Percentiles rank a stretch among this genome's conserved stretches.
These are phyloP conservation scores for Seriola rivoliana DNA, from an alignment of 2,113 vertebrate genomes.

Conservation along the genomic window DNA sequence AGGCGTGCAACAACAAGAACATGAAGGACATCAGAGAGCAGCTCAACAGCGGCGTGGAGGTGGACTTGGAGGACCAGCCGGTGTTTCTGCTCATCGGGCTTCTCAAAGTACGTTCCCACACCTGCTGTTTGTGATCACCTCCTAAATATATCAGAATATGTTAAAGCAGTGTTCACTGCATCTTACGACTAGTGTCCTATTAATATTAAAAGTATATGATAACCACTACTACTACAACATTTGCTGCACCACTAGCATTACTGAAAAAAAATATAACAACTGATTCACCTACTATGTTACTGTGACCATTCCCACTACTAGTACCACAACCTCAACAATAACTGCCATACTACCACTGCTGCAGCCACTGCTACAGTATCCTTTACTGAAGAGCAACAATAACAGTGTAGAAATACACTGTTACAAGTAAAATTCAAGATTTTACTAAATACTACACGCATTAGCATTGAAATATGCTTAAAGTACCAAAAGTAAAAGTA, in stretches of 20 bases:
- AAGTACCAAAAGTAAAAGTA: too few species aligned
- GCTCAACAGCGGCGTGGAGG: slow-evolving; percentile 85
- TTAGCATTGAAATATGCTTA: too few species aligned
- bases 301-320: neutral
- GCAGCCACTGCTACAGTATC: neutral
- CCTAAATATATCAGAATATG: neutral
- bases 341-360: neutral
- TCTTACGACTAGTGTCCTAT: neutral
- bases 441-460: too few species aligned
- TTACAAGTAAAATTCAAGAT: too few species aligned
- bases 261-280: too few species aligned
- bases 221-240: neutral
- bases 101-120: slow-evolving; percentile 87
- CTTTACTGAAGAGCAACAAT: too few species aligned
- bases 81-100: slow-evolving; percentile 91
- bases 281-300: neutral
- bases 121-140: neutral
- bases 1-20: slow-evolving; percentile 89
- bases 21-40: slow-evolving; percentile 90
- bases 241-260: too few species aligned
- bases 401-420: too few species aligned
- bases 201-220: neutral
- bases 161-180: neutral
- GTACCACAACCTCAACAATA: neutral
- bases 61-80: slow-evolving; percentile 86